Evolutionary conservation across 2,113 vertebrate genomes (phyloP).

Genomic region (Plecturocebus donacophilus): DNA sequence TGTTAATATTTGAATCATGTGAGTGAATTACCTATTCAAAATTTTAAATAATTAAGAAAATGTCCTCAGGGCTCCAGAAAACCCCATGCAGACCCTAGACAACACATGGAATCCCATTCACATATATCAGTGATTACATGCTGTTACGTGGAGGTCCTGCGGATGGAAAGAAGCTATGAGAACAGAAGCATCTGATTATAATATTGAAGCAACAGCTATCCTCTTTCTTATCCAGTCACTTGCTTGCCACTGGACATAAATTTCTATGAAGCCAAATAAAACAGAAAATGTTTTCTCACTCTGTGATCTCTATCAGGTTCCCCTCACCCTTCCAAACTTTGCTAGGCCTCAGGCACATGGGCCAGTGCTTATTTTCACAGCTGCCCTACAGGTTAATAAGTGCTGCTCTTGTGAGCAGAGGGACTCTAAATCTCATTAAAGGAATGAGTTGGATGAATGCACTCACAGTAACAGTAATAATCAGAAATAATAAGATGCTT

Average conservation of each 20-base stretch:
- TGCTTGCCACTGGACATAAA: not conserved
- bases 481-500: not conserved
- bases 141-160: not conserved
- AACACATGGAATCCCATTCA: not conserved
- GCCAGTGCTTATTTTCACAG: not conserved
- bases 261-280: not conserved
- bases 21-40: not conserved
- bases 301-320: not conserved
- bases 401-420: not conserved
- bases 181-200: not conserved
- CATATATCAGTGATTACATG: not conserved
- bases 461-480: not conserved
- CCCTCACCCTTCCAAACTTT: not conserved
- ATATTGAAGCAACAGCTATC: not conserved
- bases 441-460: not conserved
- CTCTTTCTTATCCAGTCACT: not conserved
- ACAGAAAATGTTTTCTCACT: not conserved
- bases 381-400: not conserved
- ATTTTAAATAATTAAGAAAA: not conserved
- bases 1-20: not conserved
- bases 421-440: conserved; percentile 10
- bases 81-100: not conserved
- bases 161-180: not conserved
- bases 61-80: not conserved
- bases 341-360: not conserved